Conservation (phyloP, 2,797 vertebrate genomes). For the Poeciliopsis gracilis region DNA sequence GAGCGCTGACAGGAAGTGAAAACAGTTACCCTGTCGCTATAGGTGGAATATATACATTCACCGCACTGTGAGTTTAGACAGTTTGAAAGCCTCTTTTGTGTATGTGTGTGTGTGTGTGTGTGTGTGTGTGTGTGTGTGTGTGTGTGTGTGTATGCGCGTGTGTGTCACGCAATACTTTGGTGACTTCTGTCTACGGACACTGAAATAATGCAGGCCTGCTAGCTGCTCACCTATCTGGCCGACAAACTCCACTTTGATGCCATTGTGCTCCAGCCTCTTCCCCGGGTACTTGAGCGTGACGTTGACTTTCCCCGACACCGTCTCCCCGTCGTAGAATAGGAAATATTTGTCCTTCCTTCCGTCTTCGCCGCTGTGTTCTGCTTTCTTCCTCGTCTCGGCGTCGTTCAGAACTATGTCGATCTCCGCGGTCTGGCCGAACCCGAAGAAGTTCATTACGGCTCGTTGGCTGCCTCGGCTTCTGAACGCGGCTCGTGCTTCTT, state of each 20-base stretch:
- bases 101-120: too few relatives aligned
- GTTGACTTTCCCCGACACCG: conserved; percentile 92
- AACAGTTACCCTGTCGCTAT: background rate
- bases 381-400: conserved; percentile 91
- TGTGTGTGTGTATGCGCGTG: too few relatives aligned
- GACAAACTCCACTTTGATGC: conserved; percentile 98
- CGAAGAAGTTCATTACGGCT: conserved; percentile 90
- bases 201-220: background rate
- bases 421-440: conserved; percentile 93
- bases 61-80: background rate
- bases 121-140: too few relatives aligned
- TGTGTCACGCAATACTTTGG: background rate
- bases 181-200: background rate
- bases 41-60: background rate
- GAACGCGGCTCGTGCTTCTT: background rate
- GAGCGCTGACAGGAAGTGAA: background rate
- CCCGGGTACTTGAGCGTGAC: conserved; percentile 94
- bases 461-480: background rate
- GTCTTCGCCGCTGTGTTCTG: conserved; percentile 94
- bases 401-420: conserved; percentile 92
- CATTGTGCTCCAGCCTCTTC: conserved; percentile 95
- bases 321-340: conserved; percentile 96
- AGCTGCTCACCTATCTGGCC: conserved; percentile 91
- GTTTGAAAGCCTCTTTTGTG: background rate
- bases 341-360: conserved; percentile 97